Conservation (phyloP, 1,140 invertebrate genomes). For the Camponotus floridanus region DNA sequence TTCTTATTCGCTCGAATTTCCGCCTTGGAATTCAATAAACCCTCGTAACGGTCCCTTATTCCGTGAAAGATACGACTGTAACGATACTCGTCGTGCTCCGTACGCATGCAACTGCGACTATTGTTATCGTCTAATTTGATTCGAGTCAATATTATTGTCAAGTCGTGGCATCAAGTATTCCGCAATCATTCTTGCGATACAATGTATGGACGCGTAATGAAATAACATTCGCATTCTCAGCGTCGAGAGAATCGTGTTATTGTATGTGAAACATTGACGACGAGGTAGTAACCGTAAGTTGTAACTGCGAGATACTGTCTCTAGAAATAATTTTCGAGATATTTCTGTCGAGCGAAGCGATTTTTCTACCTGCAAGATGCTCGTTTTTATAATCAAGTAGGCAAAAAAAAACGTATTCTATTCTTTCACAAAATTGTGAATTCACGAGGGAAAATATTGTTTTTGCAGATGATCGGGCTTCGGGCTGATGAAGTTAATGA, state of each 20-base stretch:
- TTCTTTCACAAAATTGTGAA: neutral
- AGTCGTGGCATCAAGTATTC: neutral
- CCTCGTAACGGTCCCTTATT: neutral
- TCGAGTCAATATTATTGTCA: neutral
- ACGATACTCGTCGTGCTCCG: neutral
- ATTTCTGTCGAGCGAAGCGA: neutral
- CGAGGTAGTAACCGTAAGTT: neutral
- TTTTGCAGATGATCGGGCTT: neutral
- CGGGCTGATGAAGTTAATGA: constrained; percentile 29
- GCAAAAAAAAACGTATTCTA: neutral
- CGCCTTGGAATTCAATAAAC: constrained; percentile 26
- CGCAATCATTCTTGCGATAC: constrained; percentile 5
- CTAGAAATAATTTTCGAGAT: constrained; percentile 45
- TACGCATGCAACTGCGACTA: neutral
- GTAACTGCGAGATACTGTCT: constrained; percentile 6
- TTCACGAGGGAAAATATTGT: neutral
- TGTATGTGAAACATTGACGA: neutral
- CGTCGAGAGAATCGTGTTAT: constrained; percentile 20
- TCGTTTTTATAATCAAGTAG: neutral
- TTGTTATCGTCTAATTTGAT: constrained; percentile 25
- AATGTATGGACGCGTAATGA: constrained; percentile 38
- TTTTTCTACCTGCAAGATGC: neutral
- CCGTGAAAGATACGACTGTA: neutral
- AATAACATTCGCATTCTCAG: neutral
- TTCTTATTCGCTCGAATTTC: constrained; percentile 43